Conservation (phyloP, 2,888 invertebrate species). For the Tipula unca region DNA sequence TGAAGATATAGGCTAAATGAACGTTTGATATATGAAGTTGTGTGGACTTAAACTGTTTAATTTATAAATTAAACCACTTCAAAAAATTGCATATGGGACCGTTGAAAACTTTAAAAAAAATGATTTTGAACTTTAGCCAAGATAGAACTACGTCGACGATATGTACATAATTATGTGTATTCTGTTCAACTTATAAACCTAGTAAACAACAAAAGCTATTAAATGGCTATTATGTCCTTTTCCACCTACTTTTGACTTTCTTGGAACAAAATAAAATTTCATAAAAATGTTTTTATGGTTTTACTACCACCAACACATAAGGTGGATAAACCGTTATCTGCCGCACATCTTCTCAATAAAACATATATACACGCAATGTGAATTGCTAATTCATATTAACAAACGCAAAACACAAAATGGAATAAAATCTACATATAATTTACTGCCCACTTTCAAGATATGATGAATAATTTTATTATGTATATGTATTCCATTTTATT, state of each 20-base stretch:
- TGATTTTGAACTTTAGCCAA: too few species aligned
- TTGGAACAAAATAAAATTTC: neutral
- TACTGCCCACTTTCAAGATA: neutral
- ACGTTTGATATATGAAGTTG: too few species aligned
- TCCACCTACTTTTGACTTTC: neutral
- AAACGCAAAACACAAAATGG: neutral
- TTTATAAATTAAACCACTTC: too few species aligned
- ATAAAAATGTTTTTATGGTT: neutral
- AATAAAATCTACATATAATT: neutral
- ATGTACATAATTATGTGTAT: too few species aligned
- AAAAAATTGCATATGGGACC: too few species aligned
- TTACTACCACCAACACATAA: neutral
- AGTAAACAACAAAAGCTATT: neutral
- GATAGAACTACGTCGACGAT: too few species aligned
- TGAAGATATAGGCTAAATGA: too few species aligned
- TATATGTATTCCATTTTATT: neutral
- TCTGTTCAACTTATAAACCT: too few species aligned
- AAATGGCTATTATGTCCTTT: neutral
- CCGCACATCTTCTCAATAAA: neutral
- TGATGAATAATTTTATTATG: neutral
- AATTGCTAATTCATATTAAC: neutral
- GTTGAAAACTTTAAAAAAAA: too few species aligned
- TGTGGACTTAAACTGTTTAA: too few species aligned
- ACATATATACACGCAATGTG: conserved; percentile 2
- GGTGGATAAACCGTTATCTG: neutral